Evolutionary conservation across 2,797 vertebrate genomes (phyloP).

Genomic region (Arctocebus calabarensis): DNA sequence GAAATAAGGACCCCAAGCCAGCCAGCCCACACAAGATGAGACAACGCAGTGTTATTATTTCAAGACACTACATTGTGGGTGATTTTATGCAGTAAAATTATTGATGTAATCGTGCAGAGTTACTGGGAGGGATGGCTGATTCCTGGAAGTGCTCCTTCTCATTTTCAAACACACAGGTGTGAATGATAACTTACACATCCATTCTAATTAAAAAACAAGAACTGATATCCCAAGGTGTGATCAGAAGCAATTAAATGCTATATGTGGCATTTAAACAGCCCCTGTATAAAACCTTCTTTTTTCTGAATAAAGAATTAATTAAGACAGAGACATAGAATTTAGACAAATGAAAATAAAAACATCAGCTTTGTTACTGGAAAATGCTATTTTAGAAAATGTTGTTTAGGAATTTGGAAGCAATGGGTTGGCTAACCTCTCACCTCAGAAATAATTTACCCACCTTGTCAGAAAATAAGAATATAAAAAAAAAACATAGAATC

Average conservation of each 20-base stretch:
- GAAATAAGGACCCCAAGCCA: background rate
- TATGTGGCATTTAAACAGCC: background rate
- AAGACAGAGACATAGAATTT: background rate
- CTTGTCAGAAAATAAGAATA: background rate
- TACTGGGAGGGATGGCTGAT: constrained; percentile 15
- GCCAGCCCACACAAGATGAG: background rate
- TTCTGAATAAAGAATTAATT: constrained; percentile 48
- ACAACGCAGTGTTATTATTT: background rate
- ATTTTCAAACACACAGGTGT: background rate
- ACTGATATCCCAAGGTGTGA: background rate
- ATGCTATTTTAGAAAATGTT: constrained; percentile 43
- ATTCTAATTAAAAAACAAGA: constrained; percentile 29
- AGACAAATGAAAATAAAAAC: constrained; percentile 12
- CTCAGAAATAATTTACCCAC: constrained; percentile 9
- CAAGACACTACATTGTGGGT: background rate
- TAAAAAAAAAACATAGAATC: background rate
- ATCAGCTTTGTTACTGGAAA: background rate
- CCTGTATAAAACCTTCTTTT: constrained; percentile 3
- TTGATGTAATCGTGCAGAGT: background rate
- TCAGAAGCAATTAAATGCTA: constrained; percentile 4
- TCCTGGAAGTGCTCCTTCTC: background rate
- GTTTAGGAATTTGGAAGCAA: constrained; percentile 38
- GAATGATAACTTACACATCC: constrained; percentile 11
- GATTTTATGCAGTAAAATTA: background rate
- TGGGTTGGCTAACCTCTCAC: constrained; percentile 5